Conservation (phyloP, 2,113 vertebrate genomes). For the Varanus salvator region DNA sequence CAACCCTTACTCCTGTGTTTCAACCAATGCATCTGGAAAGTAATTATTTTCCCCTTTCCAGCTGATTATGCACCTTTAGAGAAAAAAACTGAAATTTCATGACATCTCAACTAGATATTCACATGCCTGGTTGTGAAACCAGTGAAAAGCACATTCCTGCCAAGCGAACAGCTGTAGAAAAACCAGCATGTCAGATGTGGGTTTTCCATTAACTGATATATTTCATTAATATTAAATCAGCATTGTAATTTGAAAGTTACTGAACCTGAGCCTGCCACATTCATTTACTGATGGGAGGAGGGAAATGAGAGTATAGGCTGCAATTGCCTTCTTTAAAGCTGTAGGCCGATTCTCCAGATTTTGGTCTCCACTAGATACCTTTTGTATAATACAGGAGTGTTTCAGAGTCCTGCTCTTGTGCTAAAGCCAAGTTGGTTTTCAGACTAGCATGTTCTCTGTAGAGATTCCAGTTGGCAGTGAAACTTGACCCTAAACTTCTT, state of each 20-base stretch:
- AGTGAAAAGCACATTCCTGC: not conserved
- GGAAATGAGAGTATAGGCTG: not conserved
- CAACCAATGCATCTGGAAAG: not conserved
- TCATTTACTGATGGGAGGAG: slow-evolving; percentile 19
- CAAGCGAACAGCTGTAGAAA: not conserved
- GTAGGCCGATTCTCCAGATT: not conserved
- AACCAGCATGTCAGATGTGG: not conserved
- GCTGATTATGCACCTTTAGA: not conserved
- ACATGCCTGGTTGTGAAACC: not conserved
- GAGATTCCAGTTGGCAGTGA: not conserved
- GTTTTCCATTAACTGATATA: slow-evolving; percentile 10
- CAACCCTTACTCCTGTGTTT: not conserved
- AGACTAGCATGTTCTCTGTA: not conserved
- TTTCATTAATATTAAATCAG: slow-evolving; percentile 16
- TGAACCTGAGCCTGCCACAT: not conserved
- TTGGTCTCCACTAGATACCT: not conserved
- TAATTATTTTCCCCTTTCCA: not conserved
- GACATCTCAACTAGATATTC: slow-evolving; percentile 3
- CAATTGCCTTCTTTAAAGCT: not conserved
- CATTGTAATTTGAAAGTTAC: not conserved
- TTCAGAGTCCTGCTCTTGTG: not conserved
- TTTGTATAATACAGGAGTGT: not conserved
- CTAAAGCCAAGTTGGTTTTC: not conserved
- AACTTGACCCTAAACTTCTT: not conserved
- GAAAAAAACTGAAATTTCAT: not conserved